Evolutionary conservation across 2,797 vertebrate species (phyloP), one percentile per base, ranked within the genome.

Genomic region (Fistularia tabacaria): DNA sequence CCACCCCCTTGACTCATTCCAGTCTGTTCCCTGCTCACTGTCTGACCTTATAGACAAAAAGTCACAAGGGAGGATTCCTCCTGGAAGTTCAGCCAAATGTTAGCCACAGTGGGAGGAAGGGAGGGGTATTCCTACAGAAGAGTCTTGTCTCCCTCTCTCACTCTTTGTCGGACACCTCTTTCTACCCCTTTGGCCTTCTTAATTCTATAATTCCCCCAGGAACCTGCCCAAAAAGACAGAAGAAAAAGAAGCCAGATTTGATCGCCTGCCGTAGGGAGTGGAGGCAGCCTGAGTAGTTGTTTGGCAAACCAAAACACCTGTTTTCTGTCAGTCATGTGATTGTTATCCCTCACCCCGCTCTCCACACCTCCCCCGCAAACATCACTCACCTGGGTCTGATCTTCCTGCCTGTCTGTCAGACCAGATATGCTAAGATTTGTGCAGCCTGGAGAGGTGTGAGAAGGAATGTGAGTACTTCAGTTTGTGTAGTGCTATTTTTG

Each of bases 41-140:
- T 86, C 73, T 79, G 92, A 90, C 92, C 72, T 69, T 59, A 63
- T 69, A 89, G 88, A 89, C 72, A 76, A 86, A 91, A 85, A 92
- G 92, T 94, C 95, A 95, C 91, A 88, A 92, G 93, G 92, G 93
- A 96, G 94, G 92, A 92, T 93, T 91, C 89, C 90, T 91, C 93
- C 90, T 85, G 89, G 96, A 97, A 96, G 96, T 98, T 97, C 95
- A 98, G 95, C 95, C 95, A 98, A 98, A 95, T 97, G 95, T 95
- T 97, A 98, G 95, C 92, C 93, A 89, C 83, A 87, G 86, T 25
- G 25, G 25, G 25, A 25, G 25, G 5, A 5, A 79, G 90, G 90
- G 87, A 81, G 69, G 89, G 90, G 93, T 89, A 90, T 91, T 94
- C 88, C 92, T 89, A 87, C 89, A 90, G 90, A 90, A 90, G 88